Evolutionary conservation across 2,888 invertebrate genomes (phyloP), one percentile per base, ranked within the genome.

Genomic region (Archips crataeganus): DNA sequence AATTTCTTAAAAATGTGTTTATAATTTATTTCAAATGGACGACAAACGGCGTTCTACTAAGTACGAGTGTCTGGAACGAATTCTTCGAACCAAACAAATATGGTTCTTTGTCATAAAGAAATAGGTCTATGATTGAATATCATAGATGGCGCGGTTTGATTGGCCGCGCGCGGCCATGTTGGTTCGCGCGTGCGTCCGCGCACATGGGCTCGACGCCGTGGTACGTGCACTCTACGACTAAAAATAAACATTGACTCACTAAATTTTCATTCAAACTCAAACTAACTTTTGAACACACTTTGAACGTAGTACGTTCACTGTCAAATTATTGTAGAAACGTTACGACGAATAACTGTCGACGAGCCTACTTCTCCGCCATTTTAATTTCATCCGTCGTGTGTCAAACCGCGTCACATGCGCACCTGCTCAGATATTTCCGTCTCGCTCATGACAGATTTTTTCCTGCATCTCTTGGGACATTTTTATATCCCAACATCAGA

Each of bases 121-220:
- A 65, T 74, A 74, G 51, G 45, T 51, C 45, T 74, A 49, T 15
- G 51, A 65, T 54, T 70, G 51, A 61, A 36, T 6, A 62, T 15
- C 15, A 59, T 23, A 68, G 32, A 47, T 68, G 63, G 51, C 11
- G 47, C 54, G 57, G 23, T 51, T 51, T 84, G 85, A 93, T 94
- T 94, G 93, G 94, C 81, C 85, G 82, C 78, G 77, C 77, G 77
- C 79, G 88, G 94, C 94, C 94, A 94, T 94, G 84, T 93, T 94
- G 87, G 88, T 87, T 89, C 82, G 89, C 92, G 92, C 93, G 92
- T 91, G 94, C 92, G 91, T 88, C 80, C 80, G 78, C 82, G 79
- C 82, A 79, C 88, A 70, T 73, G 76, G 70, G 67, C 70, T 54
- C 32, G 68, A 62, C 65, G 72, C 51, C 32, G 39, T 73, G 62